Percentiles rank a stretch among this genome's conserved stretches.
Conservation (phyloP, 2,113 vertebrate species). For the Pycnonotus jocosus region DNA sequence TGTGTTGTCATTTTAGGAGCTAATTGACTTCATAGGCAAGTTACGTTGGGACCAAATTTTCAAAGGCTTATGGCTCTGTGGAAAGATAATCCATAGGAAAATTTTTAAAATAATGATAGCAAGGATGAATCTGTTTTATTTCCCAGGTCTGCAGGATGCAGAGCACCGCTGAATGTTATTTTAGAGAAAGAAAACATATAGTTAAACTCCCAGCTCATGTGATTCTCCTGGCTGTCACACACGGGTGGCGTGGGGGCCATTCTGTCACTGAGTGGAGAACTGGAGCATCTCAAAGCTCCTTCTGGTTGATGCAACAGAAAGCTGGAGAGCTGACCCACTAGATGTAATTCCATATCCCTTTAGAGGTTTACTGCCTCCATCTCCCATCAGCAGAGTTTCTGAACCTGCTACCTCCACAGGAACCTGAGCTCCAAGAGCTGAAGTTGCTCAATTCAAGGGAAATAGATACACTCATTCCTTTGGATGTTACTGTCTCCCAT, state of each 20-base stretch:
- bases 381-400: not conserved
- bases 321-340: not conserved
- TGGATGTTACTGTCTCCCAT: constrained; percentile 17
- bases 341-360: not conserved
- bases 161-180: not conserved
- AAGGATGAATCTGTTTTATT: not conserved
- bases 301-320: not conserved
- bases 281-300: not conserved
- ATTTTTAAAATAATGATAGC: not conserved
- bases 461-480: not conserved
- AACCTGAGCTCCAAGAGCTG: not conserved
- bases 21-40: constrained; percentile 36
- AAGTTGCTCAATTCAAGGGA: not conserved
- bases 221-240: rapidly evolving
- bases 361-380: not conserved
- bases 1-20: constrained; percentile 14
- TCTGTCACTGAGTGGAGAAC: not conserved
- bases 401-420: not conserved
- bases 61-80: not conserved
- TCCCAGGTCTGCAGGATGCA: not conserved
- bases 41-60: constrained; percentile 4
- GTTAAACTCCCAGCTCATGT: not conserved
- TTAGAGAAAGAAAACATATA: not conserved
- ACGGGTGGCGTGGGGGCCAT: not conserved
- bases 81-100: not conserved